phyloP scores from a whole-genome alignment of 2,797 vertebrate species.

The Myotis myotis region DNA sequence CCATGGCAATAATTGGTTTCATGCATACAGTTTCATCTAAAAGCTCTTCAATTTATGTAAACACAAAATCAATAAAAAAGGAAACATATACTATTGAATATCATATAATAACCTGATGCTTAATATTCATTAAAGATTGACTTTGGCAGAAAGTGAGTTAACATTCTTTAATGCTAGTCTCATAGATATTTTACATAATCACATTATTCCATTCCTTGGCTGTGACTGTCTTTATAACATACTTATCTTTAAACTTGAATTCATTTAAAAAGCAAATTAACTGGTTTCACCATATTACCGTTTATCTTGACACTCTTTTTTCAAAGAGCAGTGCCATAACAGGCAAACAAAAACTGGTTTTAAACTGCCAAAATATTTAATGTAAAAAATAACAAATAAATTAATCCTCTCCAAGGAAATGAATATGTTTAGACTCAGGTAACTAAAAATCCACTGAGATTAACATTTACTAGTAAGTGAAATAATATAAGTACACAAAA shows the following conservation, averaged over 20 bases:
- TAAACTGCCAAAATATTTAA: conserved; percentile 32
- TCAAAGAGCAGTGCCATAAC: neutral
- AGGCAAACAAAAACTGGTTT: conserved; percentile 44
- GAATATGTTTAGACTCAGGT: neutral
- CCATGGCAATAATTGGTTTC: neutral
- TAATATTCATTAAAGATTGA: conserved; percentile 44
- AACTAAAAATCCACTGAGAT: neutral
- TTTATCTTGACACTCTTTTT: conserved; percentile 58
- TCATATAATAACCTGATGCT: conserved; percentile 31
- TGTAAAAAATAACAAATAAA: conserved; percentile 51
- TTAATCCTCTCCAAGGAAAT: conserved; percentile 21
- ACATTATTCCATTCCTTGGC: conserved; percentile 37
- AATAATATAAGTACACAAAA: neutral
- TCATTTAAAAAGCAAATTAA: conserved; percentile 65
- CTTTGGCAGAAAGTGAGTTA: conserved; percentile 60
- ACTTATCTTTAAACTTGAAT: conserved; percentile 60
- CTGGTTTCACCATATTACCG: neutral
- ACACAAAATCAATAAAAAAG: conserved; percentile 45
- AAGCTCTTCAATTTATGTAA: neutral
- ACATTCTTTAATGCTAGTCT: conserved; percentile 42
- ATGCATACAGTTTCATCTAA: neutral
- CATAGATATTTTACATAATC: conserved; percentile 54
- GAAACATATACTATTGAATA: conserved; percentile 16
- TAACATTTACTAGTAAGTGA: neutral
- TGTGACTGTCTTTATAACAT: conserved; percentile 63